A percentile compares a stretch with the other conserved stretches of the same genome.
These are phyloP conservation scores for Leucosticte australis DNA, from an alignment of 2,113 vertebrate genomes.

Conservation along the genomic window DNA sequence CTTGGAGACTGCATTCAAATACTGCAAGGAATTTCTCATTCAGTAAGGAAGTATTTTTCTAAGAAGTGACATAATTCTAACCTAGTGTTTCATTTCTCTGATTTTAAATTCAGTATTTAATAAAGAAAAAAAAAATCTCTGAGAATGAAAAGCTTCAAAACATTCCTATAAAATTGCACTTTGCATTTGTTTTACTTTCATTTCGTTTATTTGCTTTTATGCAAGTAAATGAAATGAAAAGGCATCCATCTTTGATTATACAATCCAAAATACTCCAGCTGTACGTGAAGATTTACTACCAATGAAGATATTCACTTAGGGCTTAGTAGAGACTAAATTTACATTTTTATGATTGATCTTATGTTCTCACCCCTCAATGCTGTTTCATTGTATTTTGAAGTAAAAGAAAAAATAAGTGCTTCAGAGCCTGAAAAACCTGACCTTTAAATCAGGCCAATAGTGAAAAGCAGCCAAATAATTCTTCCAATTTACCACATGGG, in stretches of 20 bases:
- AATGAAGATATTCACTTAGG: not conserved
- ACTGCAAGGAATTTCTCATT: not conserved
- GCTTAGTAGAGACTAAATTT: not conserved
- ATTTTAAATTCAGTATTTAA: not conserved
- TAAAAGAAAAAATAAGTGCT: not conserved
- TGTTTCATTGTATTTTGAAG: not conserved
- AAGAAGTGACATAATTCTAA: not conserved
- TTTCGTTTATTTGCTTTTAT: not conserved
- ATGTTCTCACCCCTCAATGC: not conserved
- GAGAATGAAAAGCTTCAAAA: not conserved
- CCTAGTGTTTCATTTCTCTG: not conserved
- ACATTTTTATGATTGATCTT: not conserved
- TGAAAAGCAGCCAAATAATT: not conserved
- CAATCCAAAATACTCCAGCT: not conserved
- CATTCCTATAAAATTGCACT: not conserved
- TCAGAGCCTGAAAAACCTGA: not conserved
- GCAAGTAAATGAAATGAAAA: not conserved
- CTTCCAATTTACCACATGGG: not conserved
- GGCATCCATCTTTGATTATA: not conserved
- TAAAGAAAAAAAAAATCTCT: not conserved
- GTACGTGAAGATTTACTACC: not conserved
- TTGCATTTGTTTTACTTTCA: not conserved
- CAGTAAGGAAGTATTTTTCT: constrained; percentile 8
- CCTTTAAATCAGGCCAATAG: not conserved
- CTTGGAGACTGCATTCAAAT: not conserved